A percentile compares a stretch with the other conserved stretches of the same genome.
Conservation (phyloP, 2,888 invertebrate species). For the Amiota minor region DNA sequence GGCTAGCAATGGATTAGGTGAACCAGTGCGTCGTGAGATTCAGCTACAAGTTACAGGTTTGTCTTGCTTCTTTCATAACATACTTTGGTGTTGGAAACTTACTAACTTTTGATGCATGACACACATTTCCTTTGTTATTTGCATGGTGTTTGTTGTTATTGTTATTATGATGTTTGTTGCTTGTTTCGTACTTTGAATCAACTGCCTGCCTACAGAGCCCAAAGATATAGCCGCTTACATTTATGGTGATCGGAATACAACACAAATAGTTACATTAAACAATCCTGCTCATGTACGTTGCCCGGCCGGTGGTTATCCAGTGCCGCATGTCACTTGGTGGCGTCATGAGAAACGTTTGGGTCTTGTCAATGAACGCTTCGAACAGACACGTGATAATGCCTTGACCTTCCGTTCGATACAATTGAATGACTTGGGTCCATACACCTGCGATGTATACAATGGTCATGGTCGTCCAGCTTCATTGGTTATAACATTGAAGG, state of each 20-base stretch:
- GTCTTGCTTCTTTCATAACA: conserved; percentile 51
- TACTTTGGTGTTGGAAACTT: conserved; percentile 56
- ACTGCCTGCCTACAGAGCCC: conserved; percentile 52
- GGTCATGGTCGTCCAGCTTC: conserved; percentile 84
- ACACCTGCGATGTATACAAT: conserved; percentile 93
- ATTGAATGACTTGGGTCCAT: conserved; percentile 84
- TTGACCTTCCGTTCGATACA: conserved; percentile 83
- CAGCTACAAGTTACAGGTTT: conserved; percentile 83
- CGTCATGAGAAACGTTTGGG: conserved; percentile 84
- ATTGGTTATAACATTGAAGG: conserved; percentile 83
- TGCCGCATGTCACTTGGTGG: conserved; percentile 89
- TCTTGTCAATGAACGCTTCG: conserved; percentile 74
- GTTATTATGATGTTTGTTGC: conserved; percentile 35
- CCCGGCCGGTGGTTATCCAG: conserved; percentile 86
- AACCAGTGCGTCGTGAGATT: conserved; percentile 80
- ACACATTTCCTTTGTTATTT: conserved; percentile 29
- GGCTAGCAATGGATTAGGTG: conserved; percentile 85
- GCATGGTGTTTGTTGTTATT: conserved; percentile 45
- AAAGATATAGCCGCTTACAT: conserved; percentile 76
- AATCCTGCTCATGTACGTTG: conserved; percentile 83
- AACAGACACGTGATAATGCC: conserved; percentile 83
- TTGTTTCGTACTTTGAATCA: conserved; percentile 27
- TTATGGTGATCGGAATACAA: conserved; percentile 79
- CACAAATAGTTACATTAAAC: conserved; percentile 81
- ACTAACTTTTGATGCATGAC: conserved; percentile 42